Percentiles rank a stretch among this genome's conserved stretches.
Conservation (phyloP, 2,797 vertebrate species). For the Tenualosa thibaudeaui region DNA sequence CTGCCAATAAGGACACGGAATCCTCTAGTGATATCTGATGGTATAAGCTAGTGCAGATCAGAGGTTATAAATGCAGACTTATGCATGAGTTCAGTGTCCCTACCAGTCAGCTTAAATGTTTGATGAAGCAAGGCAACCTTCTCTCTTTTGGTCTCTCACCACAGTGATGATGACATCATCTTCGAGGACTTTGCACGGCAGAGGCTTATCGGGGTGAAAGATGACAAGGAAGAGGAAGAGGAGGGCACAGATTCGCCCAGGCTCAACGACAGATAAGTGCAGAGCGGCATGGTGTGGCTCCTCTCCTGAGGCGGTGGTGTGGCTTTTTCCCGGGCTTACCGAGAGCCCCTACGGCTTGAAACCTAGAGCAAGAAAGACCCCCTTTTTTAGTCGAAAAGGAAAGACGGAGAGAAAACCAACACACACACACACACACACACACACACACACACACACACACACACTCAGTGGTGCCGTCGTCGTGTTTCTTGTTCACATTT, state of each 20-base stretch:
- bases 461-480: conserved; percentile 65
- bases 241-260: conserved; percentile 82
- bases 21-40: background rate
- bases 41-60: too few relatives aligned
- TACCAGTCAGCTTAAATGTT: background rate
- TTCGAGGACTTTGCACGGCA: conserved; percentile 97
- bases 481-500: conserved; percentile 65
- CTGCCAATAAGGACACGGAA: background rate
- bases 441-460: conserved; percentile 48
- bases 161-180: conserved; percentile 92
- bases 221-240: conserved; percentile 90
- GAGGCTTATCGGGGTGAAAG: conserved; percentile 87
- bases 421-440: conserved; percentile 59
- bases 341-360: conserved; percentile 60
- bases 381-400: conserved; percentile 44
- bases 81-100: too few relatives aligned
- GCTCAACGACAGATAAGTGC: conserved; percentile 85
- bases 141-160: background rate
- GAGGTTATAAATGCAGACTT: background rate
- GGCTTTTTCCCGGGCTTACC: conserved; percentile 56
- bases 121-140: background rate
- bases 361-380: conserved; percentile 63
- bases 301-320: conserved; percentile 45
- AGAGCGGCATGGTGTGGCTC: background rate
- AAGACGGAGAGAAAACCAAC: background rate